A percentile compares a stretch with the other conserved stretches of the same genome.
Conservation (phyloP, 2,797 vertebrate species). For the Arctocebus calabarensis region DNA sequence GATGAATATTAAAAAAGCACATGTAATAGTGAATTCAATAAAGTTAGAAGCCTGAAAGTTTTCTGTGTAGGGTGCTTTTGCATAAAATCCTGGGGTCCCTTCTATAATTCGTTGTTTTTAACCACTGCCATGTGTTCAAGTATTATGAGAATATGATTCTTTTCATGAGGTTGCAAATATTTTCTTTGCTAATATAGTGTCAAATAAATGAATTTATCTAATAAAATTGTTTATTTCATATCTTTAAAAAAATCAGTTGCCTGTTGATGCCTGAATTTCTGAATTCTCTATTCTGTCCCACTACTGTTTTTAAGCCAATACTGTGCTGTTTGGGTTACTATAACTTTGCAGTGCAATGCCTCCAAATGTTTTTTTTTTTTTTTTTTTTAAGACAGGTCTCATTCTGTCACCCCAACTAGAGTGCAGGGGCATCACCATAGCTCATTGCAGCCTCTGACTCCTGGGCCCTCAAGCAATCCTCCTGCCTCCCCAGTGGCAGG, state of each 20-base stretch:
- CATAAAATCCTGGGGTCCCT: slow-evolving; percentile 88
- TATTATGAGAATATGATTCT: slow-evolving; percentile 76
- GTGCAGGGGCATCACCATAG: not conserved
- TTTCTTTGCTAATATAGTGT: slow-evolving; percentile 77
- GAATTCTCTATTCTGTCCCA: not conserved
- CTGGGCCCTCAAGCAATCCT: not conserved
- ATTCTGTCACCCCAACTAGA: not conserved
- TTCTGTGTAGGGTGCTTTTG: slow-evolving; percentile 81
- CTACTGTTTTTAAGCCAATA: no score
- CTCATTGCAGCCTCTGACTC: not conserved
- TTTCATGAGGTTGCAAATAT: slow-evolving; percentile 79
- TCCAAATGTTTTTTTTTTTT: not conserved
- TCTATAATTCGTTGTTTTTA: slow-evolving; percentile 87
- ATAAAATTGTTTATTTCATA: no score
- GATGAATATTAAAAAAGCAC: slow-evolving; percentile 93
- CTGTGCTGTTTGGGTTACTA: not conserved
- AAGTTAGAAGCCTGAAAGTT: slow-evolving; percentile 93
- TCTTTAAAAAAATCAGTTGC: not conserved
- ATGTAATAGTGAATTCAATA: slow-evolving; percentile 92
- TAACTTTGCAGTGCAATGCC: not conserved
- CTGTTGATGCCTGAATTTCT: not conserved
- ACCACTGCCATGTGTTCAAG: slow-evolving; percentile 79
- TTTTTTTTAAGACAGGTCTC: not conserved
- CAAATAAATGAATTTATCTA: slow-evolving; percentile 79
- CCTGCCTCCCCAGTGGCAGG: not conserved